A percentile compares a stretch with the other conserved stretches of the same genome.
These are phyloP conservation scores for Ectemnius cavifrons DNA, from an alignment of 2,888 invertebrate genomes.

Conservation along the genomic window DNA sequence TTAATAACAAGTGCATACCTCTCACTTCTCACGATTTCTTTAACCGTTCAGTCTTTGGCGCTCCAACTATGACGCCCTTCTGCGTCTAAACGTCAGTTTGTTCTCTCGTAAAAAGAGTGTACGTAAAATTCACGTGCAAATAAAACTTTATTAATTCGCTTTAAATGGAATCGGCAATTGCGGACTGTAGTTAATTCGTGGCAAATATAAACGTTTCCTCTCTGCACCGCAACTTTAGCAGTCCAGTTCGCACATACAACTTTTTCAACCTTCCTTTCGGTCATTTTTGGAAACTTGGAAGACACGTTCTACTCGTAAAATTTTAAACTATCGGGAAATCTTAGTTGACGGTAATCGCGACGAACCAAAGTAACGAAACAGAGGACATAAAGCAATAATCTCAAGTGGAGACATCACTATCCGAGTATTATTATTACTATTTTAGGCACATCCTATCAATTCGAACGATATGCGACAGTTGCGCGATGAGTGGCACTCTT, in stretches of 20 bases:
- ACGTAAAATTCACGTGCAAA: constrained; percentile 34
- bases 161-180: not conserved
- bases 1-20: constrained; percentile 53
- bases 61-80: constrained; percentile 53
- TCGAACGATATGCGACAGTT: constrained; percentile 47
- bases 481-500: constrained; percentile 44
- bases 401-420: constrained; percentile 11
- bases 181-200: not conserved
- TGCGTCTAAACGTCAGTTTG: constrained; percentile 9
- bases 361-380: constrained; percentile 8
- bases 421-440: constrained; percentile 41
- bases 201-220: constrained; percentile 4
- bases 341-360: constrained; percentile 14
- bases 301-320: constrained; percentile 51
- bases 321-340: constrained; percentile 45
- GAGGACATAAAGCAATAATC: too few relatives aligned
- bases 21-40: constrained; percentile 63
- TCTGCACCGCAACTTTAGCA: too few relatives aligned
- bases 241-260: too few relatives aligned
- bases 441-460: constrained; percentile 62
- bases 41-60: constrained; percentile 68
- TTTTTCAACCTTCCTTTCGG: constrained; percentile 25
- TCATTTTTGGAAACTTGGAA: constrained; percentile 61
- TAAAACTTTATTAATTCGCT: constrained; percentile 8
- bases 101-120: not conserved